Evolutionary conservation across 2,888 invertebrate genomes (phyloP).

Genomic region (Caenorhabditis sp.): DNA sequence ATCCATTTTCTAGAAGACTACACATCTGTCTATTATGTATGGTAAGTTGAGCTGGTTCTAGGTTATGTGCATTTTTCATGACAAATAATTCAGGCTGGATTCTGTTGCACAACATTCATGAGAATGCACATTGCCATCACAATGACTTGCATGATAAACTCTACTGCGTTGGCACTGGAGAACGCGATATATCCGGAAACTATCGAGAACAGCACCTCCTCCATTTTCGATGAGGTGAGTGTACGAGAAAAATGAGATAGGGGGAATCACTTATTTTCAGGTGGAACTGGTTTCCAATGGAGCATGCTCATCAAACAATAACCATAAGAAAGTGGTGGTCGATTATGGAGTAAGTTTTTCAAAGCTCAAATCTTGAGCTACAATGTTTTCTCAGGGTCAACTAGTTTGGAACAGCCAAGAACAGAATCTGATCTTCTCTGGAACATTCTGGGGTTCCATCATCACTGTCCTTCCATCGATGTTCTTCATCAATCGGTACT

Average conservation of each 20-base stretch:
- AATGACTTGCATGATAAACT: constrained; percentile 75
- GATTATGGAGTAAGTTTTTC: constrained; percentile 69
- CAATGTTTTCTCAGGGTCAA: constrained; percentile 68
- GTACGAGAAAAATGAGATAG: neutral
- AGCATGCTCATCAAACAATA: constrained; percentile 41
- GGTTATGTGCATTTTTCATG: neutral
- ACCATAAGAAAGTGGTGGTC: constrained; percentile 65
- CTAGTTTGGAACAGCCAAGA: constrained; percentile 73
- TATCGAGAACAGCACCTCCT: constrained; percentile 17
- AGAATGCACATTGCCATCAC: constrained; percentile 72
- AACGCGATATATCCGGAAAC: constrained; percentile 24
- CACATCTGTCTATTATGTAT: constrained; percentile 69
- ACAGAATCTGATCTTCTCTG: constrained; percentile 77
- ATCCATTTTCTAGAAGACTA: constrained; percentile 70
- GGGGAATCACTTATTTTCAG: constrained; percentile 6
- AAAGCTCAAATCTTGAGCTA: too few relatives aligned
- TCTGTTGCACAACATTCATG: constrained; percentile 72
- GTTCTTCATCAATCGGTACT: constrained; percentile 72
- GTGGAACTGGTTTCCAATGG: constrained; percentile 51
- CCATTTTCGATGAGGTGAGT: constrained; percentile 49
- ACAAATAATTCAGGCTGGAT: constrained; percentile 55
- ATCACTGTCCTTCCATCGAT: constrained; percentile 76
- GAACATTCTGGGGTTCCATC: constrained; percentile 78
- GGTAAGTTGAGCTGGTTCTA: constrained; percentile 27
- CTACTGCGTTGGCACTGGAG: constrained; percentile 68